phyloP scores from a whole-genome alignment of 2,888 invertebrate genomes.

The Dysmachus trigonus region DNA sequence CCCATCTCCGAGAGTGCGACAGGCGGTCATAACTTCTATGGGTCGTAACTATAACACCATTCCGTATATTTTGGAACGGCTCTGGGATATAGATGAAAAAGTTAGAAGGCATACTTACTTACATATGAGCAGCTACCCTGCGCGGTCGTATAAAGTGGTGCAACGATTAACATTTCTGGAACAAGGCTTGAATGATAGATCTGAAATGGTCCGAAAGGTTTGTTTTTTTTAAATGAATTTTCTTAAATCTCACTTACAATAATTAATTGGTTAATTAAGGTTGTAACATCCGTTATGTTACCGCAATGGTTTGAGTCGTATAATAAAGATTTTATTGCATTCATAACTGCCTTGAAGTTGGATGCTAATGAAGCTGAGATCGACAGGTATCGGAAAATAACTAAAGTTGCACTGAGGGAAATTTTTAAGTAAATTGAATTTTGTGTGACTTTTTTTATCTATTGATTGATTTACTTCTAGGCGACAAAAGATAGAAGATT shows the following conservation, averaged over 20 bases:
- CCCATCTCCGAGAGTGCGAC: conserved; percentile 78
- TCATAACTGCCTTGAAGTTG: conserved; percentile 79
- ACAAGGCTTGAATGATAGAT: conserved; percentile 72
- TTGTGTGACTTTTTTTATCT: background rate
- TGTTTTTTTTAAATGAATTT: background rate
- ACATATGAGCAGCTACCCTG: conserved; percentile 65
- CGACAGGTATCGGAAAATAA: conserved; percentile 68
- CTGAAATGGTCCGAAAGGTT: conserved; percentile 65
- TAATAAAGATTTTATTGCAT: conserved; percentile 73
- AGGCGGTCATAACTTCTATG: conserved; percentile 76
- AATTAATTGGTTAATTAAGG: conserved; percentile 47
- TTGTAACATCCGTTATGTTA: conserved; percentile 68
- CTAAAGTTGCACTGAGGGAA: conserved; percentile 66
- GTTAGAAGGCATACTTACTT: conserved; percentile 70
- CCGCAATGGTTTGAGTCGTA: conserved; percentile 81
- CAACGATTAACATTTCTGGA: conserved; percentile 71
- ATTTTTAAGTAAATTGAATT: conserved; percentile 67
- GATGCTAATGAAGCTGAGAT: conserved; percentile 74
- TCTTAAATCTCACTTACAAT: no score
- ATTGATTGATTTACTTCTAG: conserved; percentile 54
- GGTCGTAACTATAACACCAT: conserved; percentile 78
- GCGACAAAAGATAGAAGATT: conserved; percentile 59
- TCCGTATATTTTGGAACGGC: conserved; percentile 74
- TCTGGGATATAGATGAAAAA: conserved; percentile 80
- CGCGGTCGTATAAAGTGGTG: conserved; percentile 68